Conservation (phyloP, 2,113 vertebrate genomes). For the Lichenostomus cassidix region DNA sequence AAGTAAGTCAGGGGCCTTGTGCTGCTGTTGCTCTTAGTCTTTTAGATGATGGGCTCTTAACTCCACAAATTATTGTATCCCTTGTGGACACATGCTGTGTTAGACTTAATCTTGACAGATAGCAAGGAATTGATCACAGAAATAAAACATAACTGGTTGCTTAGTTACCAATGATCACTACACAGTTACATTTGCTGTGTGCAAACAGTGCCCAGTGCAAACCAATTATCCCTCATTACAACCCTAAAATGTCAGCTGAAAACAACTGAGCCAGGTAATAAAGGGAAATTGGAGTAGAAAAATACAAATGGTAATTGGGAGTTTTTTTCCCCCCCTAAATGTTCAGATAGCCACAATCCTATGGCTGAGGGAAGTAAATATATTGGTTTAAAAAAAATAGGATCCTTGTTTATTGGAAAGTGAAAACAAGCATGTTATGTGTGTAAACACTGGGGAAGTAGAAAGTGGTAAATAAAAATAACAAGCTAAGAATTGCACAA, state of each 20-base stretch:
- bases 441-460: background rate
- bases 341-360: background rate
- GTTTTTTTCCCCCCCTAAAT: background rate
- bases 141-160: slow-evolving; percentile 58
- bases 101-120: slow-evolving; percentile 23
- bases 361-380: background rate
- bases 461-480: background rate
- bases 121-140: slow-evolving; percentile 50
- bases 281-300: background rate
- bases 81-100: background rate
- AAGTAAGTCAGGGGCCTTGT: background rate
- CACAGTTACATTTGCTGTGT: slow-evolving; percentile 21
- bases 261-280: background rate
- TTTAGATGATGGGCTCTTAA: background rate
- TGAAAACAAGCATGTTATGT: background rate
- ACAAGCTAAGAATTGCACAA: background rate
- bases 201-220: slow-evolving; percentile 35
- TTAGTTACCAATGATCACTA: slow-evolving; percentile 43
- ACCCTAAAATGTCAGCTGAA: background rate
- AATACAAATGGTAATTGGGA: background rate
- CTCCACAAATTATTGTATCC: background rate
- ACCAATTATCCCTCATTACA: slow-evolving; percentile 41
- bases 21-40: background rate
- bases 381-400: background rate
- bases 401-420: background rate